phyloP scores from a whole-genome alignment of 2,888 invertebrate species.

The Oeneis ivallda region DNA sequence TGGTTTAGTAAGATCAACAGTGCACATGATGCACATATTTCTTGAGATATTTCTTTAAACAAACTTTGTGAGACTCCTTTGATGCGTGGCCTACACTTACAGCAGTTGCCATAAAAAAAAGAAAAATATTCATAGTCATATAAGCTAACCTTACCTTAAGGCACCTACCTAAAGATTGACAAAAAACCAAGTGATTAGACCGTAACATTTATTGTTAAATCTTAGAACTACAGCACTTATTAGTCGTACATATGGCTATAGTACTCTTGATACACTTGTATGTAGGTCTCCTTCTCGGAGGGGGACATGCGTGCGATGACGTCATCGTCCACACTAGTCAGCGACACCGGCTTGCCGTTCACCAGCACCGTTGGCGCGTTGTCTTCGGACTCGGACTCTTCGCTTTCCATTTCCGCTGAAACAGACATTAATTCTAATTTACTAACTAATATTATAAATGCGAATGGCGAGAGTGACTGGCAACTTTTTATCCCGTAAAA shows the following conservation, averaged over 20 bases:
- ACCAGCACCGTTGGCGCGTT: constrained; percentile 91
- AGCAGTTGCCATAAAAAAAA: too few relatives aligned
- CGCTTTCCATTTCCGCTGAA: constrained; percentile 86
- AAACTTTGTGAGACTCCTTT: too few relatives aligned
- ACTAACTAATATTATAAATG: background rate
- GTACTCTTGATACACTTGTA: constrained; percentile 95
- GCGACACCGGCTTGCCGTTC: constrained; percentile 88
- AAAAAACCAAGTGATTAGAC: background rate
- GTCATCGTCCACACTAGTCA: constrained; percentile 92
- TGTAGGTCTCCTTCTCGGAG: constrained; percentile 95
- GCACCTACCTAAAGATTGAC: too few relatives aligned
- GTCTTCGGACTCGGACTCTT: constrained; percentile 89
- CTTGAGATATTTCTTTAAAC: too few relatives aligned
- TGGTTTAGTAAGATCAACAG: too few relatives aligned
- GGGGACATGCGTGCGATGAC: constrained; percentile 95
- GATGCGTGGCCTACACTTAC: too few relatives aligned
- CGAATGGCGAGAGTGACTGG: too few relatives aligned
- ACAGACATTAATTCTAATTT: constrained; percentile 33
- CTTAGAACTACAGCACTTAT: constrained; percentile 10
- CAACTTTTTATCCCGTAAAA: too few relatives aligned
- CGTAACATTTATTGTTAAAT: constrained; percentile 14
- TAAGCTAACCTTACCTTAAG: too few relatives aligned
- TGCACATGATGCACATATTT: too few relatives aligned
- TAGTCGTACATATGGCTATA: constrained; percentile 94
- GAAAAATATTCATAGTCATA: too few relatives aligned